Conservation (phyloP, 1,140 invertebrate species). For the Cecropterus lyciades region DNA sequence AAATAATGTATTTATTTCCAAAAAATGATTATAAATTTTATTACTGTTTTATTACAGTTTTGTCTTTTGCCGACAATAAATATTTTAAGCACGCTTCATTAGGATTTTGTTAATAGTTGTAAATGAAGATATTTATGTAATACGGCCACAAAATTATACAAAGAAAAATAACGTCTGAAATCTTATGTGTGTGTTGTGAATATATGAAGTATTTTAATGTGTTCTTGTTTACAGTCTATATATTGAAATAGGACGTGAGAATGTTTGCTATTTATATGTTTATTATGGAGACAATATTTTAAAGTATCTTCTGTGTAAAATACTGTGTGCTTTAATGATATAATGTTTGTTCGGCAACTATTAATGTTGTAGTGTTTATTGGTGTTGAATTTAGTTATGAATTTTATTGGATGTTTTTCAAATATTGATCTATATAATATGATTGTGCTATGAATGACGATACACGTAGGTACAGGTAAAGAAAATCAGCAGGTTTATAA, state of each 20-base stretch:
- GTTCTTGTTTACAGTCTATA: constrained; percentile 6
- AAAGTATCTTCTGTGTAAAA: constrained; percentile 5
- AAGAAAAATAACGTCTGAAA: constrained; percentile 11
- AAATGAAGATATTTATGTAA: too few relatives aligned
- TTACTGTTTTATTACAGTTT: too few relatives aligned
- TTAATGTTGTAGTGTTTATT: constrained; percentile 8
- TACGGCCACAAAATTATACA: constrained; percentile 5
- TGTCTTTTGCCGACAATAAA: too few relatives aligned
- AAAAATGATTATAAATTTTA: too few relatives aligned
- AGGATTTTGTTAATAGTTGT: too few relatives aligned
- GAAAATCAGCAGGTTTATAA: background rate
- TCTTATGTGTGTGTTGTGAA: constrained; percentile 54
- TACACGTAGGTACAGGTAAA: constrained; percentile 11
- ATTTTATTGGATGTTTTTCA: constrained; percentile 7
- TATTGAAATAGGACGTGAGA: background rate
- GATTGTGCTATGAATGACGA: too few relatives aligned
- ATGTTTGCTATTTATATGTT: background rate
- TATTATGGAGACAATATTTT: background rate
- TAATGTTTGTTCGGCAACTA: constrained; percentile 9
- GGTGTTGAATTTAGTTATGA: constrained; percentile 9
- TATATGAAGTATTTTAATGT: constrained; percentile 21
- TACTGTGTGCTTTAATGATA: constrained; percentile 15
- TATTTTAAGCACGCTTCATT: too few relatives aligned
- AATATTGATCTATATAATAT: too few relatives aligned
- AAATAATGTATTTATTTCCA: too few relatives aligned